Evolutionary conservation across 2,888 invertebrate genomes (phyloP).

Genomic region (Scaptomyza parva): DNA sequence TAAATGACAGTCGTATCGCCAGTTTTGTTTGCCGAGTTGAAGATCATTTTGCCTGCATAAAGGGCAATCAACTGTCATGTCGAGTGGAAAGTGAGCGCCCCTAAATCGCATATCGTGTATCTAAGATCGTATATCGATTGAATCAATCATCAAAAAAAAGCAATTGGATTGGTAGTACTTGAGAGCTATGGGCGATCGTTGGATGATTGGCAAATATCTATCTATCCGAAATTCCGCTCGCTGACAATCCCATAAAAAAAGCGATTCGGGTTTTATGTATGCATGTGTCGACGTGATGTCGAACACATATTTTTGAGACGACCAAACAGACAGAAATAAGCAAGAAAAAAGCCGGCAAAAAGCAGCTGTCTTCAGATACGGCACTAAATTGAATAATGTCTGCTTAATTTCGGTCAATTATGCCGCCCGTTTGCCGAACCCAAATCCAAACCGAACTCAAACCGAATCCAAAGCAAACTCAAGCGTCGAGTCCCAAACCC

Average conservation of each 20-base stretch:
- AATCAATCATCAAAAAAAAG: slow-evolving; percentile 16
- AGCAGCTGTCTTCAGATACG: slow-evolving; percentile 47
- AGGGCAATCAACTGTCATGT: slow-evolving; percentile 8
- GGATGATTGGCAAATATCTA: slow-evolving; percentile 36
- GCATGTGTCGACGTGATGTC: slow-evolving; percentile 69
- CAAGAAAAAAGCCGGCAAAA: slow-evolving; percentile 41
- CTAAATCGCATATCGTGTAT: slow-evolving; percentile 3
- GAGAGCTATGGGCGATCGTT: slow-evolving; percentile 13
- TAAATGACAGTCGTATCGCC: background rate
- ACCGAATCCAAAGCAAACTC: slow-evolving; percentile 17
- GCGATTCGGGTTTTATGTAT: slow-evolving; percentile 34
- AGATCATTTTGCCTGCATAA: slow-evolving; percentile 3
- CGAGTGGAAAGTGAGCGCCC: slow-evolving; percentile 9
- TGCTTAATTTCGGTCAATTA: slow-evolving; percentile 76
- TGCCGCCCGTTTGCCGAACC: slow-evolving; percentile 53
- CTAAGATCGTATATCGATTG: slow-evolving; percentile 3
- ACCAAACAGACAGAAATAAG: background rate
- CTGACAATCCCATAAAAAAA: slow-evolving; percentile 58
- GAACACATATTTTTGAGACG: slow-evolving; percentile 55
- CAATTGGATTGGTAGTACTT: slow-evolving; percentile 9
- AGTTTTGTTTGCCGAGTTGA: too few relatives aligned
- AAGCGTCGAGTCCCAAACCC: slow-evolving; percentile 3
- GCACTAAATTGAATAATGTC: slow-evolving; percentile 70
- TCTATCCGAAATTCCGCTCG: slow-evolving; percentile 39
- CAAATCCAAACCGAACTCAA: slow-evolving; percentile 19